Evolutionary conservation across 2,888 invertebrate species (phyloP), one percentile per base, ranked within the genome.

Genomic region (Ichneumoninae sp.): DNA sequence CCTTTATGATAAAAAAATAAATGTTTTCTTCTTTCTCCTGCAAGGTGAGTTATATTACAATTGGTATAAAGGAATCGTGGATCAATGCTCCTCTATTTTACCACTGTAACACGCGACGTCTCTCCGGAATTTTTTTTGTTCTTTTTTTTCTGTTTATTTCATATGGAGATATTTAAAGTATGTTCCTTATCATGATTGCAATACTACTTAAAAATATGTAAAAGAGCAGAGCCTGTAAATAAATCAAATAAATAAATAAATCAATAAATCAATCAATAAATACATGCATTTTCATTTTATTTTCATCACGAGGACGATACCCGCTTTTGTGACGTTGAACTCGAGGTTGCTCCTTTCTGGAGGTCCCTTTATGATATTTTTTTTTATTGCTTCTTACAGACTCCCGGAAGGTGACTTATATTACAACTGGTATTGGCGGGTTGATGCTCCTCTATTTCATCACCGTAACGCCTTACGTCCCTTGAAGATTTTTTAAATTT

Each of bases 381-480:
- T 30, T 57, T 57, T 68, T 47, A 40, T 47, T 54, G 47, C 60
- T 50, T 36, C n/a, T 13, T n/a, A 30, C 57, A 54, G 60, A 57
- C 72, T 75, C 62, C 36, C 10, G n/a, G 70, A 74, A 81, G 84
- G 78, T 71, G 74, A 72, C 66, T 80, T 76, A 82, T 80, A 85
- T 85, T 80, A 82, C 85, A 36, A 36, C 36, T 36, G 8, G 36
- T 36, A 36, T 6, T 36, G 6, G 6, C 7, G 36, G 36, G 36
- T 91, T 92, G 91, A 92, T 92, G 91, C 86, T 85, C 86, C 80
- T 44, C 84, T 85, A 86, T 87, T 88, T 90, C 89, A 90, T 91
- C 90, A 85, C 82, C 82, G 84, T 71, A 72, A 66, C 30, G 68
- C 80, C 19, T 66, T 16, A 40, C 74, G 33, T 36, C 36, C 30